Percentiles rank a stretch among this genome's conserved stretches.
Conservation (phyloP, 2,113 vertebrate genomes). For the Empidonax alnorum region DNA sequence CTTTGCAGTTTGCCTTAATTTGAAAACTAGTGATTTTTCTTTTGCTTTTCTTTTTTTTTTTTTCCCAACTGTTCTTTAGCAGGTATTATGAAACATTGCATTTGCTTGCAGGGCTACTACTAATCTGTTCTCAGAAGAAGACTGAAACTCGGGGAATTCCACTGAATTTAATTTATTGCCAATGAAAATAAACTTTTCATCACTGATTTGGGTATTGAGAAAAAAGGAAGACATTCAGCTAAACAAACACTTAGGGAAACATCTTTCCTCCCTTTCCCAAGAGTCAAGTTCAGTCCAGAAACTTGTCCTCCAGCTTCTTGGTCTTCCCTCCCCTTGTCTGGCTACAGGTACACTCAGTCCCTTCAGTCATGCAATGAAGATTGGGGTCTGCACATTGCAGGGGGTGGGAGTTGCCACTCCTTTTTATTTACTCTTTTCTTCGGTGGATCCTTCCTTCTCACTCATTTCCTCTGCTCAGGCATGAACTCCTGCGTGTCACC, state of each 20-base stretch:
- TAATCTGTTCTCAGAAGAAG: not conserved
- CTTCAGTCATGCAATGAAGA: not conserved
- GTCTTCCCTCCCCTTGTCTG: not conserved
- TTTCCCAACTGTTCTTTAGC: not conserved
- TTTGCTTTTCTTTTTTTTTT: not conserved
- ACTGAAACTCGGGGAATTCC: not conserved
- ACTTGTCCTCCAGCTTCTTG: not conserved
- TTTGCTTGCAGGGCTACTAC: not conserved
- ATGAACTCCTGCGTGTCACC: not conserved
- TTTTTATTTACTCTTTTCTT: not conserved
- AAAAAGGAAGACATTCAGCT: not conserved
- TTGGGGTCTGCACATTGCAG: not conserved
- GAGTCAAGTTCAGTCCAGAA: not conserved
- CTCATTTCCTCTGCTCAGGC: not conserved
- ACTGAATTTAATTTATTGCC: not conserved
- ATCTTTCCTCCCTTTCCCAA: not conserved
- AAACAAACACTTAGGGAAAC: not conserved
- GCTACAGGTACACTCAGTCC: not conserved
- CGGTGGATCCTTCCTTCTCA: not conserved
- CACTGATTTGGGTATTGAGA: not conserved
- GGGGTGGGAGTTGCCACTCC: not conserved
- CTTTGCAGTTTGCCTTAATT: not conserved
- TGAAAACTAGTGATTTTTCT: not conserved
- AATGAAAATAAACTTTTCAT: not conserved
- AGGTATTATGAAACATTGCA: not conserved